Evolutionary conservation across 2,888 invertebrate genomes (phyloP).

Genomic region (Chrysotoxum bicinctum): DNA sequence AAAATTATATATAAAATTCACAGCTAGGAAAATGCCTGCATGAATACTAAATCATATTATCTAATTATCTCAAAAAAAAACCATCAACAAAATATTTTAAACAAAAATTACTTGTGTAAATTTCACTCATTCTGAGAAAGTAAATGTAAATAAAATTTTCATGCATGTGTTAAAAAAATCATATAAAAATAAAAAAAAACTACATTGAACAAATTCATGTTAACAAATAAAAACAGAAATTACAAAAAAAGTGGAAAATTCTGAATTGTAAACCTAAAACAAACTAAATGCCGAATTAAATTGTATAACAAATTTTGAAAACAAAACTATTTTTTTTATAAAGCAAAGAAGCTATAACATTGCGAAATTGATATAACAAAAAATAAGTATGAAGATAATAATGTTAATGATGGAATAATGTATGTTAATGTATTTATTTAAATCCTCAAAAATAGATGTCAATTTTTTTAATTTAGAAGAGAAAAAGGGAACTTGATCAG

Average conservation of each 20-base stretch:
- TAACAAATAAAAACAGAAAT: conserved; percentile 34
- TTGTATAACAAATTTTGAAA: conserved; percentile 9
- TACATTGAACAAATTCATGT: conserved; percentile 28
- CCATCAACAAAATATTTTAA: conserved; percentile 54
- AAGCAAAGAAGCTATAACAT: conserved; percentile 19
- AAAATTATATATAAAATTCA: neutral
- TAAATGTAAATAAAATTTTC: conserved; percentile 70
- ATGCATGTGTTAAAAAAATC: conserved; percentile 62
- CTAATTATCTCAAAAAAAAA: conserved; percentile 51
- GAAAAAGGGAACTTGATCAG: conserved; percentile 61
- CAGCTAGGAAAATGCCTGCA: neutral
- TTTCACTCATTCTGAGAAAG: conserved; percentile 65
- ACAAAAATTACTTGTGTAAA: conserved; percentile 68
- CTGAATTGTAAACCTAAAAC: conserved; percentile 41
- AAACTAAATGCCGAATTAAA: conserved; percentile 27
- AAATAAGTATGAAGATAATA: conserved; percentile 44
- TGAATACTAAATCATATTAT: neutral
- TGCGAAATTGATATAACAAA: conserved; percentile 24
- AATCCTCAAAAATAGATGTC: conserved; percentile 34
- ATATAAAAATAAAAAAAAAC: conserved; percentile 14
- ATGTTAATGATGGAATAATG: conserved; percentile 6
- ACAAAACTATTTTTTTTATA: conserved; percentile 44
- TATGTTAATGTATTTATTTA: conserved; percentile 33
- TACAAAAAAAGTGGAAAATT: neutral
- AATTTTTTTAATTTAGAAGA: conserved; percentile 36